phyloP scores from a whole-genome alignment of 2,113 vertebrate genomes.

The Morone saxatilis region DNA sequence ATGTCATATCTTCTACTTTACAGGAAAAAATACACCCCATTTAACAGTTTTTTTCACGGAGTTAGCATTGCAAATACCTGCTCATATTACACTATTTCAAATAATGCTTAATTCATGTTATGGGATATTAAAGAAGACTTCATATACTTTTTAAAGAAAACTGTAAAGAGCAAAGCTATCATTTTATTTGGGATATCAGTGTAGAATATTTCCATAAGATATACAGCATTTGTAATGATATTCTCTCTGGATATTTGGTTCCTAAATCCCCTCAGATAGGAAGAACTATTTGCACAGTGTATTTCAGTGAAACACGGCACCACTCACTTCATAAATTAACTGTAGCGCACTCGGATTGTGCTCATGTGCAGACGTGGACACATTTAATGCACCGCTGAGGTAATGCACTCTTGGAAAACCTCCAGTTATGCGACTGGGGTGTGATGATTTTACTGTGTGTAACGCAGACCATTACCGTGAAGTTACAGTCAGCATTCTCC shows the following conservation, averaged over 20 bases:
- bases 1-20: background rate
- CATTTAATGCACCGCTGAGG: slow-evolving; percentile 31
- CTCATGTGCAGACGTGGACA: slow-evolving; percentile 20
- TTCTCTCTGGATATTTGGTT: background rate
- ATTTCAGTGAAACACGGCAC: slow-evolving; percentile 9
- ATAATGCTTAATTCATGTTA: background rate
- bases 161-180: background rate
- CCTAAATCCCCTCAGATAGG: background rate
- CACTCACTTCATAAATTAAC: slow-evolving; percentile 27
- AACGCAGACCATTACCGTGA: slow-evolving; percentile 14
- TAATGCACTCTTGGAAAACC: slow-evolving; percentile 29
- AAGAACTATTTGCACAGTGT: background rate
- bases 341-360: slow-evolving; percentile 16
- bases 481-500: slow-evolving; percentile 46
- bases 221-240: background rate
- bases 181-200: slow-evolving; percentile 1
- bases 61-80: background rate
- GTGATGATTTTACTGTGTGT: slow-evolving; percentile 31
- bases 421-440: slow-evolving; percentile 6
- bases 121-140: background rate
- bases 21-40: background rate
- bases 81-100: background rate
- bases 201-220: slow-evolving; percentile 11
- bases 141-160: too few species aligned
- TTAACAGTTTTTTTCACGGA: background rate